phyloP scores from a whole-genome alignment of 1,140 invertebrate genomes.

The Sinella curviseta region DNA sequence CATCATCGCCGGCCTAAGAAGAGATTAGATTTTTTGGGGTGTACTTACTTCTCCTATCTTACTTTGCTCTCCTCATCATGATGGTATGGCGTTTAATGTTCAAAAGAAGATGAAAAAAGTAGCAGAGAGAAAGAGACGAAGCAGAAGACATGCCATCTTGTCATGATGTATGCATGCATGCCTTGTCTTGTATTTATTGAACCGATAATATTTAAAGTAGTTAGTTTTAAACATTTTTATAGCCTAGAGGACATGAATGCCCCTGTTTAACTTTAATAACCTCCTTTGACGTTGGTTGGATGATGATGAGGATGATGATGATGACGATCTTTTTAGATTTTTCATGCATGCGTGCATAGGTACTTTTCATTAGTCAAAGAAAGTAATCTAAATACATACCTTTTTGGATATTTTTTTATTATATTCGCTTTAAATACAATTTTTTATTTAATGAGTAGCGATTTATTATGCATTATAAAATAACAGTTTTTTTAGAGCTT shows the following conservation, averaged over 20 bases:
- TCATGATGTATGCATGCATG: neutral
- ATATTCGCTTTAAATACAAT: too few relatives aligned
- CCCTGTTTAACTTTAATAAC: slow-evolving; percentile 24
- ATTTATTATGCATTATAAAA: too few relatives aligned
- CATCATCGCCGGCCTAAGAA: too few relatives aligned
- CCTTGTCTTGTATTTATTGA: neutral
- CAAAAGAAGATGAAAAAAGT: neutral
- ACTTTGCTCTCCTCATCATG: too few relatives aligned
- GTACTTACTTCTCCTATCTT: too few relatives aligned
- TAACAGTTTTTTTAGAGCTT: too few relatives aligned
- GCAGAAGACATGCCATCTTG: neutral
- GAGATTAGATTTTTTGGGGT: too few relatives aligned
- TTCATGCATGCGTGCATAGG: too few relatives aligned
- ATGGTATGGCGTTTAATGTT: neutral
- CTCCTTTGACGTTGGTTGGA: neutral
- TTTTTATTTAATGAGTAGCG: too few relatives aligned
- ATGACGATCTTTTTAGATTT: neutral
- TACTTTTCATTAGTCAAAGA: too few relatives aligned
- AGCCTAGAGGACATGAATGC: slow-evolving; percentile 16
- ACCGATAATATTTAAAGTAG: neutral
- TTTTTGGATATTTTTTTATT: too few relatives aligned
- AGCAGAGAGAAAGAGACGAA: neutral
- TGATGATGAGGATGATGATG: neutral
- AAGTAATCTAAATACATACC: too few relatives aligned
- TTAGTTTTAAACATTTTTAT: slow-evolving; percentile 9